A percentile compares a stretch with the other conserved stretches of the same genome.
Evolutionary conservation across 1,140 invertebrate species (phyloP).

Genomic region (Uloborus diversus): DNA sequence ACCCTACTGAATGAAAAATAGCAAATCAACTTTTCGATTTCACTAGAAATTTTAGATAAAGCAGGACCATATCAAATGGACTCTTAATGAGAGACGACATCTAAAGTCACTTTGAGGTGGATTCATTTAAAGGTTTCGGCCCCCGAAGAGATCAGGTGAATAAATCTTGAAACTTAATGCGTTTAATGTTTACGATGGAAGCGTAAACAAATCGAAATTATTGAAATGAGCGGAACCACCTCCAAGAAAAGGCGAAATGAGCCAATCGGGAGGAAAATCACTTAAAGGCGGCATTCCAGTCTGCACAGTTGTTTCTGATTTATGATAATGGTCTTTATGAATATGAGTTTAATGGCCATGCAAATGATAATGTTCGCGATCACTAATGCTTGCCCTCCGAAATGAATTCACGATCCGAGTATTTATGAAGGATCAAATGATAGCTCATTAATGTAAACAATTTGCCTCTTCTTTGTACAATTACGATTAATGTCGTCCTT

Average conservation of each 20-base stretch:
- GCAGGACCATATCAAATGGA: too few relatives aligned
- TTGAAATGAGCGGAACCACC: conserved; percentile 35
- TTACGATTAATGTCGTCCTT: conserved; percentile 14
- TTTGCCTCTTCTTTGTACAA: conserved; percentile 6
- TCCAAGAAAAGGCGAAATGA: neutral
- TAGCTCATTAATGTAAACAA: conserved; percentile 19
- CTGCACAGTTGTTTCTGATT: conserved; percentile 52
- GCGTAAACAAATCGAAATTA: conserved; percentile 31
- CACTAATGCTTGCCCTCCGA: conserved; percentile 16
- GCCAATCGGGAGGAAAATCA: conserved; percentile 31
- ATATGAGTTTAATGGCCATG: conserved; percentile 53
- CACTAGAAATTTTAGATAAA: too few relatives aligned
- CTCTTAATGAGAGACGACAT: too few relatives aligned
- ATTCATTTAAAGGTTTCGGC: too few relatives aligned
- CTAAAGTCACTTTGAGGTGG: too few relatives aligned
- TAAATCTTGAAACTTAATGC: neutral
- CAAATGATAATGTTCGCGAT: conserved; percentile 21
- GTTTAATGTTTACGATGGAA: neutral
- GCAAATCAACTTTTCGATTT: too few relatives aligned
- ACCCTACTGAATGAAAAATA: too few relatives aligned
- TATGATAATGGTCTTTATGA: conserved; percentile 55
- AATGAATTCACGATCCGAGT: conserved; percentile 5
- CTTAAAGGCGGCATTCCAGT: neutral
- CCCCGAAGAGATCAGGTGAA: neutral
- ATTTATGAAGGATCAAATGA: neutral